These are phyloP conservation scores for Otolemur crassicaudatus DNA, from an alignment of 2,797 vertebrate species.

Conservation along the genomic window DNA sequence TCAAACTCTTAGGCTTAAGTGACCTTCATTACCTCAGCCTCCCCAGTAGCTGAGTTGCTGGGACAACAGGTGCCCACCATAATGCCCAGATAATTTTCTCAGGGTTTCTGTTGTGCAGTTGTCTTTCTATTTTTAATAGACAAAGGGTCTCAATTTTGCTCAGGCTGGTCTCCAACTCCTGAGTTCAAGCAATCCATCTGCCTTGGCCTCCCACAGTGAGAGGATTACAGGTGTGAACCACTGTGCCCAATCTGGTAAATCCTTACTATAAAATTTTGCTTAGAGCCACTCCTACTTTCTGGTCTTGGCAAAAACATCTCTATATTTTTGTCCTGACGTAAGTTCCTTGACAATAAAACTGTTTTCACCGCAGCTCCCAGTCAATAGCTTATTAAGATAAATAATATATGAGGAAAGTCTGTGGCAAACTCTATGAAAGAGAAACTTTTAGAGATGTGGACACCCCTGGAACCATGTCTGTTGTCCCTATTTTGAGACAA, in stretches of 20 bases:
- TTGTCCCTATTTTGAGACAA: slow-evolving; percentile 25
- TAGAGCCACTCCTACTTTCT: not conserved
- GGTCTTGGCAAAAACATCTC: not conserved
- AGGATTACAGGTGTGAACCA: no score
- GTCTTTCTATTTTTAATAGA: no score
- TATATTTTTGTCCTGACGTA: not conserved
- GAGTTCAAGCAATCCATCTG: no score
- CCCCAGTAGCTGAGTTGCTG: no score
- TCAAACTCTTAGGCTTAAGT: no score
- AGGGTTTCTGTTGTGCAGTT: no score
- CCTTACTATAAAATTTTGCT: not conserved
- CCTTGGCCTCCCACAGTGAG: no score
- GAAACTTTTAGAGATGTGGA: slow-evolving; percentile 13
- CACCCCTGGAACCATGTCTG: not conserved
- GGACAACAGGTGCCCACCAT: no score
- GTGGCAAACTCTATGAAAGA: not conserved
- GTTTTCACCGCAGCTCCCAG: slow-evolving; percentile 4
- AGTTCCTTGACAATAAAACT: not conserved
- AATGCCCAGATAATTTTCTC: no score
- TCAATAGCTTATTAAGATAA: not conserved
- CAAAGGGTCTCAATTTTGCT: no score
- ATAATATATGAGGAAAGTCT: not conserved
- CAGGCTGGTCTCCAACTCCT: no score
- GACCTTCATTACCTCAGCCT: no score
- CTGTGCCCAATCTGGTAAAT: not conserved